Conservation (phyloP, 2,888 invertebrate genomes). For the Drosophila setosimentum region DNA sequence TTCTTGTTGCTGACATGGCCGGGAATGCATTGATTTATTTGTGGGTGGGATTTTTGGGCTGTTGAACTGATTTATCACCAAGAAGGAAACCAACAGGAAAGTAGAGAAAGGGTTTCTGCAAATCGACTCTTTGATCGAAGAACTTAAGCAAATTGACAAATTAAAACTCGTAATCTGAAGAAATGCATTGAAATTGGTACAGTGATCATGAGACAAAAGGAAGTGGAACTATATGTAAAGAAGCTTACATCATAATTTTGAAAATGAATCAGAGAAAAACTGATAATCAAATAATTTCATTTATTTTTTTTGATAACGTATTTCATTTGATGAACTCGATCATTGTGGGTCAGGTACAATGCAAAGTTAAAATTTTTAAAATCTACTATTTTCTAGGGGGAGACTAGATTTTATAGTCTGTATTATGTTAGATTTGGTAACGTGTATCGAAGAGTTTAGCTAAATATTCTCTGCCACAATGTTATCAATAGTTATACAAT, state of each 20-base stretch:
- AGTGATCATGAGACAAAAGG: background rate
- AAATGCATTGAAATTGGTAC: background rate
- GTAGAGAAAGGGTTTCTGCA: slow-evolving; percentile 9
- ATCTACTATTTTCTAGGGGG: no score
- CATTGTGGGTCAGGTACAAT: background rate
- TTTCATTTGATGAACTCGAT: background rate
- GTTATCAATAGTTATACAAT: background rate
- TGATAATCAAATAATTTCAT: background rate
- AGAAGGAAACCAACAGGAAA: background rate
- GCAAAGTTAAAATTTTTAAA: background rate
- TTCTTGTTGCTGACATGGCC: slow-evolving; percentile 20
- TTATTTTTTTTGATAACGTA: background rate
- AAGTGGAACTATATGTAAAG: background rate
- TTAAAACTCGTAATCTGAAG: background rate
- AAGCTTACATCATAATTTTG: background rate
- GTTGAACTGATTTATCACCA: slow-evolving; percentile 31
- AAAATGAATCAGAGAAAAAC: background rate
- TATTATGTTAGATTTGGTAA: background rate
- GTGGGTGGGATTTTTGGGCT: background rate
- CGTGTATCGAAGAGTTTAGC: background rate
- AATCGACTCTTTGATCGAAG: background rate
- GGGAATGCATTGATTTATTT: slow-evolving; percentile 28
- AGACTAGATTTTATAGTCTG: background rate
- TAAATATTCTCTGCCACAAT: background rate
- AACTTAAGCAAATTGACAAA: slow-evolving; percentile 2